phyloP scores from a whole-genome alignment of 2,888 invertebrate genomes.

The Nipponacmea schrenckii region DNA sequence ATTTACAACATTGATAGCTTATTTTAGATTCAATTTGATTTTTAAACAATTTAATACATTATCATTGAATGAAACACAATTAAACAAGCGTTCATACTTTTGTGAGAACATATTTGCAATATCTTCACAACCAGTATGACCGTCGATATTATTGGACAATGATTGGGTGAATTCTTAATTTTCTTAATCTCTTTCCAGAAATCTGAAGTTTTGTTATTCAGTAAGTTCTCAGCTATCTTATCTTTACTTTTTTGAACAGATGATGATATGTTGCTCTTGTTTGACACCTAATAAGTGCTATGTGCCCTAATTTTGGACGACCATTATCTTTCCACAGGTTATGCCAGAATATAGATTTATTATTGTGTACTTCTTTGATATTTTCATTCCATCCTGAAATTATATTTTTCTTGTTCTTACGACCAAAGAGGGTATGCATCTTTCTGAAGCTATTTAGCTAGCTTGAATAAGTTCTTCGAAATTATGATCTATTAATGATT shows the following conservation, averaged over 20 bases:
- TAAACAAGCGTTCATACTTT: not conserved
- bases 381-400: not conserved
- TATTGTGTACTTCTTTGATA: not conserved
- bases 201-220: not conserved
- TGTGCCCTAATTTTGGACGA: not conserved
- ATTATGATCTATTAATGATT: too few relatives aligned
- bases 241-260: not conserved
- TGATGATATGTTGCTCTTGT: not conserved
- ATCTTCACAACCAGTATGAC: not conserved
- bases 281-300: not conserved
- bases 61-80: too few relatives aligned
- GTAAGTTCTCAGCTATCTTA: not conserved
- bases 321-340: not conserved
- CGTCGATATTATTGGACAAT: not conserved
- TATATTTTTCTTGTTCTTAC: too few relatives aligned
- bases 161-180: not conserved
- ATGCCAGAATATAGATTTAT: not conserved
- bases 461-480: too few relatives aligned
- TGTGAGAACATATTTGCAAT: not conserved
- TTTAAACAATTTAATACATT: not conserved
- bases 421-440: too few relatives aligned
- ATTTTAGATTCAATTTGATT: not conserved
- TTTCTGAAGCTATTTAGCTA: too few relatives aligned
- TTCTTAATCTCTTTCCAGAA: not conserved
- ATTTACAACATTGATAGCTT: not conserved